Base-by-base conservation (phyloP, 2,888 invertebrate genomes). In the Drosophila crucigera region DNA sequence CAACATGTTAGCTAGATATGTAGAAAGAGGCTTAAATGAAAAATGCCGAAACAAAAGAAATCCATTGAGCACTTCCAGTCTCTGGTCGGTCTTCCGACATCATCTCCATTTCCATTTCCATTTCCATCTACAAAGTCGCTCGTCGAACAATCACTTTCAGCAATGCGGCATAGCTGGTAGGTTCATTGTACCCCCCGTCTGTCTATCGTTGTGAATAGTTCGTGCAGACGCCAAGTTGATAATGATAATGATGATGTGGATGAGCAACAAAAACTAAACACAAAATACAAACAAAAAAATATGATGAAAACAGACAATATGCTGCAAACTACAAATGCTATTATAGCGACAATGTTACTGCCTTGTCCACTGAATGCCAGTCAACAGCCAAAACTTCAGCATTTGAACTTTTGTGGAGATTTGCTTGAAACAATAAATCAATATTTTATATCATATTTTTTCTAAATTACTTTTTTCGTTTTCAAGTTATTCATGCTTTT, bases 81-180 rank as follows among this genome's bases (percentile, higher is more conserved):
- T 50, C 30, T 59, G 16, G 62, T 25, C 25, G 47, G 25, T 68
- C 63, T 63, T 47, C 50, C 50, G 30, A 31, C 35, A 14, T 41
- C 52, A 54, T 63, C 68, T 55, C 31, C 37, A 59, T 58, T 59
- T 76, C 43, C 37, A 59, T 58, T 50, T 70, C 43, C 65, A 76
- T 76, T 55, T 71, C 55, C 63, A 64, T 56, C 69, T 53, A 31
- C 52, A 50, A 41, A 58, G 55, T 64, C 19, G 39, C 25, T 39
- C 49, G 56, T 53, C 31, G 63, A 68, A 83, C 84, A 86, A 83
- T 85, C 89, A 86, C 87, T 89, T 86, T 86, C 78, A 76, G 76
- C 73, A 70, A 64, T 53, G 50, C 58, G 33, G 47, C 64, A 60
- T 16, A 70, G 53, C 41, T 65, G 22, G 55, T 59, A 74, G 71